Evolutionary conservation across 37 sponge, comb jelly and placozoan genomes (phyloP).

Genomic region (Aplysina aerophoba): DNA sequence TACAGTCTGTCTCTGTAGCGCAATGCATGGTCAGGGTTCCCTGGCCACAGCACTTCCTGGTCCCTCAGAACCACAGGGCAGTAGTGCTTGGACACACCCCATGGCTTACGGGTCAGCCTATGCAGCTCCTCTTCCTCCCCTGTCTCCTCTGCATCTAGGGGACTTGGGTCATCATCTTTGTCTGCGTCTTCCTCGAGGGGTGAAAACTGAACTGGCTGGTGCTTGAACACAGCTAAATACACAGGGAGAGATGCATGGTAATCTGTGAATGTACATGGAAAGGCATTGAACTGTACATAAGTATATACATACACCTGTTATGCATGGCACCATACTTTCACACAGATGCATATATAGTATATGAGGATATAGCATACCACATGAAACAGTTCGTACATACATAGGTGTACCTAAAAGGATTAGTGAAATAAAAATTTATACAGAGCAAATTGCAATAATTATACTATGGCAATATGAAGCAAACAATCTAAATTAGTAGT

Average conservation of each 20-base stretch:
- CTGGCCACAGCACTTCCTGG: slow-evolving; percentile 77
- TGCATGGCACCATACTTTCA: background rate
- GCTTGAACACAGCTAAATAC: slow-evolving; percentile 52
- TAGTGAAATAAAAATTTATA: too few species aligned
- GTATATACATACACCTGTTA: background rate
- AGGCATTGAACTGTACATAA: background rate
- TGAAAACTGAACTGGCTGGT: slow-evolving; percentile 43
- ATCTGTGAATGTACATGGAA: background rate
- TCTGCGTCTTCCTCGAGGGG: slow-evolving; percentile 70
- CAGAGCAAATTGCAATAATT: too few species aligned
- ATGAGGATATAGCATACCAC: too few species aligned
- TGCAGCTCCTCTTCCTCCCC: slow-evolving; percentile 59
- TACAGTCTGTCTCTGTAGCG: slow-evolving; percentile 86
- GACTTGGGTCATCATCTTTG: slow-evolving; percentile 75
- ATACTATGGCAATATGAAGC: too few species aligned
- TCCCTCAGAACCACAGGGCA: slow-evolving; percentile 94
- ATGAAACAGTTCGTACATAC: too few species aligned
- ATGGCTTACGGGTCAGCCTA: slow-evolving; percentile 59
- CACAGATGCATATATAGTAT: too few species aligned
- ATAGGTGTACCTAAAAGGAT: too few species aligned
- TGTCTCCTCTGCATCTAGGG: slow-evolving; percentile 40
- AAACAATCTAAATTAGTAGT: too few species aligned
- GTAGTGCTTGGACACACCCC: slow-evolving; percentile 89
- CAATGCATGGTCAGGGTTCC: slow-evolving; percentile 44
- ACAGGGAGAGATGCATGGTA: background rate